Evolutionary conservation across 2,113 vertebrate species (phyloP), one percentile per base, ranked within the genome.

Genomic region (Cololabis saira): DNA sequence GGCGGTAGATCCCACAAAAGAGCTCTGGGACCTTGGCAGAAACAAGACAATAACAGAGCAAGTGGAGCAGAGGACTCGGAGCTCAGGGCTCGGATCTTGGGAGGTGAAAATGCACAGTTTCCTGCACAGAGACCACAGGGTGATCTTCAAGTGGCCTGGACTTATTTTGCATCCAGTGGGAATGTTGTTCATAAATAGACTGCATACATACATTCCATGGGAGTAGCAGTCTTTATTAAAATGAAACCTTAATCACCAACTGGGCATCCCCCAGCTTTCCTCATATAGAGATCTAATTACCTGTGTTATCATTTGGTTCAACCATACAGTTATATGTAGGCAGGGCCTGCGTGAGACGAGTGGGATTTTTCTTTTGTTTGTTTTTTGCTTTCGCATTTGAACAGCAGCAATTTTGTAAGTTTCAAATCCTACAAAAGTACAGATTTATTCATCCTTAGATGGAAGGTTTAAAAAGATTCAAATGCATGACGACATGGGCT

Each of bases 1-100:
- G 93, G 93, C 90, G 93, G 84, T 82, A 93, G 81, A 93, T 91
- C 85, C 93, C 87, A 86, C 84, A 83, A 70, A 89, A 92, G 92
- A 87, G 87, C 77, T 74, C 12, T 61, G 71, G 72, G 89, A 78
- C 76, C 48, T 57, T 13, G 22, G 49, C 51, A 65, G 67, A 53
- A 79, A 55, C 70, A 45, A 83, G 85, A 82, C 84, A 78, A 83
- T 71, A 80, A 78, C 50, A 61, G 74, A 66, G 54, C 42, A 77
- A 79, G 64, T 74, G 65, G 56, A 80, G 54, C 48, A 60, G 53
- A 79, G 82, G 78, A 81, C 81, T 79, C 2, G 17, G 5, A 63
- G 65, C 16, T 69, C 61, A 67, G 67, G 49, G 53, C 68, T 64
- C 19, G 71, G 70, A 80, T 59, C 67, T 66, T 50, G 21, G 76